A percentile compares a stretch with the other conserved stretches of the same genome.
Evolutionary conservation across 2,888 invertebrate species (phyloP).

Genomic region (Tiliacea citrago): DNA sequence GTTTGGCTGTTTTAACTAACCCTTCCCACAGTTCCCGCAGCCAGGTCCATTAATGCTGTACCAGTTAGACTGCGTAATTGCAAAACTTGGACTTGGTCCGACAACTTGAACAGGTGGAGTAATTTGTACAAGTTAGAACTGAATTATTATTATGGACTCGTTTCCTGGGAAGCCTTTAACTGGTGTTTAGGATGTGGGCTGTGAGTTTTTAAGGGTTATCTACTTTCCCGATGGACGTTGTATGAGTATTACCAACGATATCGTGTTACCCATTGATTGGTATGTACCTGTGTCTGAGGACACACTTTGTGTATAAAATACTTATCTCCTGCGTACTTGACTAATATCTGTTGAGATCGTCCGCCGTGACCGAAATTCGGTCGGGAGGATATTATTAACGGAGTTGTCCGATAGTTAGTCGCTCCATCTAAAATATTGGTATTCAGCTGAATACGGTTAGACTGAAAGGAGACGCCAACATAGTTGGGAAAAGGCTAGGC

Average conservation of each 20-base stretch:
- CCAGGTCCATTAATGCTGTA: constrained; percentile 58
- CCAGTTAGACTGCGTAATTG: constrained; percentile 67
- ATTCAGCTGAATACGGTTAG: background rate
- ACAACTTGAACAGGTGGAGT: constrained; percentile 66
- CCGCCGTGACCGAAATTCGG: background rate
- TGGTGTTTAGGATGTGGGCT: constrained; percentile 10
- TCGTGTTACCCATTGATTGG: too few species aligned
- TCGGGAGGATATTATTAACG: background rate
- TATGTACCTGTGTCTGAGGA: background rate
- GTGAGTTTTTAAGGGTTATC: background rate
- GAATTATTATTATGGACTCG: constrained; percentile 62
- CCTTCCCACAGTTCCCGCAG: constrained; percentile 41
- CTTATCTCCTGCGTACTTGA: background rate
- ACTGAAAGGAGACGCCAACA: accelerated
- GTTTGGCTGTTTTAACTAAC: constrained; percentile 58
- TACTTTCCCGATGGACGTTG: background rate
- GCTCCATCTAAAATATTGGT: background rate
- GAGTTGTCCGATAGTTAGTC: background rate
- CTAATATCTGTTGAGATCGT: background rate
- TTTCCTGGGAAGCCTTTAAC: constrained; percentile 16
- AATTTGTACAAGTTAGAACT: constrained; percentile 63
- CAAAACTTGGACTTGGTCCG: constrained; percentile 62
- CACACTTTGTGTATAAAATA: too few species aligned
- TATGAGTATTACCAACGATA: background rate
- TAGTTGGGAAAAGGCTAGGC: background rate